Base-by-base conservation (phyloP, 1,140 invertebrate genomes). In the Drosophila lowei region DNA sequence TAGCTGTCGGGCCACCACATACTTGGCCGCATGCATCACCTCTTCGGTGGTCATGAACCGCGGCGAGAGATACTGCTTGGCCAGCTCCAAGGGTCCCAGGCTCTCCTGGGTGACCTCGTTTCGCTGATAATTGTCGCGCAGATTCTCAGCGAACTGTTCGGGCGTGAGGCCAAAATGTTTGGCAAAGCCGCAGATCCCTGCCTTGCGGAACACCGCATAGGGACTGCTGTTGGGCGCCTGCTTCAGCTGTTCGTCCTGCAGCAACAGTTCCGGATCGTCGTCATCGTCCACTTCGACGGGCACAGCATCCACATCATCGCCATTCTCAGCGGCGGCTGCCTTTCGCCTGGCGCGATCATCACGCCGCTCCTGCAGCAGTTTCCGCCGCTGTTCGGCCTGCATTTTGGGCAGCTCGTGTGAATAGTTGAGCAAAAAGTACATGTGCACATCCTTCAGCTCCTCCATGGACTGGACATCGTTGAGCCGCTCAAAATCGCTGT, bases 121-220 rank as follows among this genome's bases (percentile, higher is more conserved):
- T n/a, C 97, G 93, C 86, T 98, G 97, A 92, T 99, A 99, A 90
- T 98, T 98, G 86, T 99, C 98, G 1, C 97, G 93, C 0, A 99
- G 92, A 92, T 99, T 99, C 92, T 99, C 98, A 2, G 97, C 98
- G 92, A 99, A 99, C 90, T 99, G 95, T 89, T 98, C 97, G 0
- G 99, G 97, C 2, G 95, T 96, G n/a, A 99, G 92, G 72, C 99
- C 99, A 92, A 99, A 99, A 70, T 95, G 96, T 89, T 97, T 97
- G 1, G 97, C 96, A 41, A 99, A 93, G 4, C 95, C 94, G 94
- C 95, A 94, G n/a, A 99, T 92, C 18, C 97, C 96, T 25, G 96
- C 95, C 91, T 95, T 95, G 25, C 95, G 92, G 89, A 98, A 98
- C 48, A 98, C 94, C 23, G 95, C 93, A 91, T 99, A 99, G 1